Evolutionary conservation across 2,113 vertebrate genomes (phyloP).

Genomic region (Emydura subglobosa): DNA sequence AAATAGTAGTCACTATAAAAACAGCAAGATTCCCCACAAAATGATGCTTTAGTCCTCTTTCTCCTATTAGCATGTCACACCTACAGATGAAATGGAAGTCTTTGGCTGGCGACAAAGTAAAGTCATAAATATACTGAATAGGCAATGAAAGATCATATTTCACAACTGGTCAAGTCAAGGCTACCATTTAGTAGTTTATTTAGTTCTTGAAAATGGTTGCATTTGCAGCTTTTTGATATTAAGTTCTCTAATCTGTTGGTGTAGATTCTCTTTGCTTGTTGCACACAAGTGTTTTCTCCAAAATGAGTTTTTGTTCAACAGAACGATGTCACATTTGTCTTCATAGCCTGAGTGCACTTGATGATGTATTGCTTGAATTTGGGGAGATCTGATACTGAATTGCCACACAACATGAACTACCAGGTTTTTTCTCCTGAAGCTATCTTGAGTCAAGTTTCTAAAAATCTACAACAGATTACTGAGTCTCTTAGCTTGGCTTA

Average conservation of each 20-base stretch:
- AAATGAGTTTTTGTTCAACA: not conserved
- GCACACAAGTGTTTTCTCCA: not conserved
- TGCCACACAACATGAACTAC: not conserved
- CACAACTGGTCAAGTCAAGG: not conserved
- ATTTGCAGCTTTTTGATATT: not conserved
- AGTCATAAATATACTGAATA: not conserved
- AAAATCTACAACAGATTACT: not conserved
- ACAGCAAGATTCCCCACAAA: not conserved
- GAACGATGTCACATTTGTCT: not conserved
- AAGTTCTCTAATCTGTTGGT: not conserved
- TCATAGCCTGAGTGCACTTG: fast-evolving
- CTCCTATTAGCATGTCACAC: not conserved
- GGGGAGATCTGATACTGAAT: not conserved
- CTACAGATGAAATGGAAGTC: not conserved
- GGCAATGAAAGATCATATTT: fast-evolving
- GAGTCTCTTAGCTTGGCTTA: not conserved
- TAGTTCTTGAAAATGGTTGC: fast-evolving
- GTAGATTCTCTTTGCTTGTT: not conserved
- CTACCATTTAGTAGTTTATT: not conserved
- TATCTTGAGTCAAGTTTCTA: not conserved
- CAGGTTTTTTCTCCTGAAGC: not conserved
- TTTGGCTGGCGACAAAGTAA: fast-evolving
- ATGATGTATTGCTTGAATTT: not conserved
- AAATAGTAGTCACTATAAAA: not conserved
- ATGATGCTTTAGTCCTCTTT: not conserved